These are phyloP conservation scores for Harpagoxenus sublaevis DNA, from an alignment of 2,888 invertebrate genomes.

Conservation along the genomic window DNA sequence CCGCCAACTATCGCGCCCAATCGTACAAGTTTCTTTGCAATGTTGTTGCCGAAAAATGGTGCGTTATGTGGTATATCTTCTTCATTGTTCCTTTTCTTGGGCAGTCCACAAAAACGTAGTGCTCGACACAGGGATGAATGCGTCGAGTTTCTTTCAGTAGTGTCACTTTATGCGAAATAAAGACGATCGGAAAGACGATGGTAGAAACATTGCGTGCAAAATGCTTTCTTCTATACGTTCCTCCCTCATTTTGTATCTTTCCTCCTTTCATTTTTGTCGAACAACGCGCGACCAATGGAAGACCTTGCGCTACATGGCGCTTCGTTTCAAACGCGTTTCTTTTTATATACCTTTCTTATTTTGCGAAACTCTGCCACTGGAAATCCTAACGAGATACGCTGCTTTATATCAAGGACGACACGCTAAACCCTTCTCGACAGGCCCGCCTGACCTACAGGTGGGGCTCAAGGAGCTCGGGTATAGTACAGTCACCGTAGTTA, in stretches of 20 bases:
- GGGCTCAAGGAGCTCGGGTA: constrained; percentile 54
- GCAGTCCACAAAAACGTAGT: not conserved
- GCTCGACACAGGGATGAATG: not conserved
- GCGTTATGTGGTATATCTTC: constrained; percentile 13
- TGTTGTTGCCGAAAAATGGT: constrained; percentile 56
- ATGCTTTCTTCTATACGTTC: constrained; percentile 41
- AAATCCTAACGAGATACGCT: constrained; percentile 36
- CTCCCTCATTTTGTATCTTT: not conserved
- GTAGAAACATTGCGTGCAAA: constrained; percentile 59
- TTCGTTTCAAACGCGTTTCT: constrained; percentile 4
- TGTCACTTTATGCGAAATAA: not conserved
- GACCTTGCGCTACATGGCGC: constrained; percentile 52
- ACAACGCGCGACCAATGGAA: constrained; percentile 53
- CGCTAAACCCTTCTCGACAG: constrained; percentile 36
- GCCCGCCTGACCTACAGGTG: constrained; percentile 51
- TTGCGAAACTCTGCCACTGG: constrained; percentile 42
- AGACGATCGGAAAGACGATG: constrained; percentile 19
- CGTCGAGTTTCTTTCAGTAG: not conserved
- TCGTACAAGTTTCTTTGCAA: not conserved
- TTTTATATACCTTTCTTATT: constrained; percentile 37
- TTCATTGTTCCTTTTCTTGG: not conserved
- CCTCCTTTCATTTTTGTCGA: constrained; percentile 37
- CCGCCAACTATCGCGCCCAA: constrained; percentile 21
- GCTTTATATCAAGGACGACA: constrained; percentile 31
- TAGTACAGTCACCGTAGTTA: constrained; percentile 70